These are phyloP conservation scores for Petrocephalus zakoni DNA, from an alignment of 2,113 vertebrate species.

Conservation along the genomic window DNA sequence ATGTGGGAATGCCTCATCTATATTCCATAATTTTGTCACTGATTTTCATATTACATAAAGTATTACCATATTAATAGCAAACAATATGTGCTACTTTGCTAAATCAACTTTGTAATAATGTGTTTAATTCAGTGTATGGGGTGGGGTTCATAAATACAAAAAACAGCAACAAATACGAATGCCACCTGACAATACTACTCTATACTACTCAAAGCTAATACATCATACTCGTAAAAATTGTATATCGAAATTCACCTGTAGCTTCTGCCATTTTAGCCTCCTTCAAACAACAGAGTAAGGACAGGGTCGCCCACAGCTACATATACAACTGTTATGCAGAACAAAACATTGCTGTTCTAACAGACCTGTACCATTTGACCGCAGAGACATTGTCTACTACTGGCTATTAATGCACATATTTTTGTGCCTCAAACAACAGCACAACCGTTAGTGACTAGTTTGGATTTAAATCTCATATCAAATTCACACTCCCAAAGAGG, in stretches of 20 bases:
- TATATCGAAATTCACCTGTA: not conserved
- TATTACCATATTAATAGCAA: constrained; percentile 1
- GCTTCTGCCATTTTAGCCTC: not conserved
- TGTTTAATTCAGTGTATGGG: not conserved
- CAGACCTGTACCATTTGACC: not conserved
- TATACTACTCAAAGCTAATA: not conserved
- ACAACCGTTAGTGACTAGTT: not conserved
- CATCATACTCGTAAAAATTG: not conserved
- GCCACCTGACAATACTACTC: not conserved
- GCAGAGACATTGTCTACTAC: too few relatives aligned
- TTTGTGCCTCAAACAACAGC: not conserved
- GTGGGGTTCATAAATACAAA: not conserved
- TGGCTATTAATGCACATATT: too few relatives aligned
- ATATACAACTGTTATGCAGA: not conserved
- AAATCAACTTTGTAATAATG: not conserved
- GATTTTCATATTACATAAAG: not conserved
- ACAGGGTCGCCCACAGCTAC: not conserved
- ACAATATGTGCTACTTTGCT: not conserved
- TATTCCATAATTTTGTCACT: not conserved
- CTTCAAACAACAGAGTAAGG: not conserved
- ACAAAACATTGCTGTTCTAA: not conserved
- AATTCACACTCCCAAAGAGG: not conserved
- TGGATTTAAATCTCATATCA: not conserved
- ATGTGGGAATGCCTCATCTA: not conserved
- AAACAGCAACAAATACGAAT: not conserved